Evolutionary conservation across 92 coral and sea anemone genomes (phyloP), one percentile per base, ranked within the genome.

Genomic region (Pocillopora grandis): DNA sequence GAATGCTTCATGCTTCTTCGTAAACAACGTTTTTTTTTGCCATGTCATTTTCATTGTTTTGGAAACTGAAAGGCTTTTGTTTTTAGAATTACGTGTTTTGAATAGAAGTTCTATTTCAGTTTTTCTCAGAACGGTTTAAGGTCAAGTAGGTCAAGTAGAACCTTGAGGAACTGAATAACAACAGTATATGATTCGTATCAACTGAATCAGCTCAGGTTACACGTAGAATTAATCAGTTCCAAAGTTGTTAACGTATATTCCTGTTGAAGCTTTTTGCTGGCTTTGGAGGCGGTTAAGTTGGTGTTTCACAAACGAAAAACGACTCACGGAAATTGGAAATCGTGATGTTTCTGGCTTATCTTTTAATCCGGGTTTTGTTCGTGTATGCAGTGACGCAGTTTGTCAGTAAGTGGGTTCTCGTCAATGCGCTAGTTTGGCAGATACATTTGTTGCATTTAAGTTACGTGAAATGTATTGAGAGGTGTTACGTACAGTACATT

Each of bases 111-210:
- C 62, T 61, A 21, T 61, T 60, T 33, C 13, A 16, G 19, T 55
- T 27, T 60, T 48, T 76, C 57, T 35, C 3, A 12, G 65, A 61
- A 60, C 57, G 68, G 37, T 56, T 76, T 76, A 31, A 35, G 80
- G 80, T 76, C 80, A 76, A 59, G 80, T 61, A 12, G 68, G 69
- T 70, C 75, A 70, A 70, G 57, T 70, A 21, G 56, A 12, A 16
- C 5, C 27, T 35, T 59, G 9, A 17, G 80, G 35, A 76, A 60
- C 80, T 36, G 75, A 37, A 70, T 35, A 21, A 35, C 21, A 18
- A 18, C 52, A 12, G 74, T 20, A 12, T 2, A 59, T 12, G 14
- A 16, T 70, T 37, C 19, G 17, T 13, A 49, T 49, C 9, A 70
- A 70, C 56, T 1, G 75, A 14, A 19, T 19, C 10, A 59, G 52